A percentile compares a stretch with the other conserved stretches of the same genome.
phyloP scores from a whole-genome alignment of 2,797 vertebrate genomes.

The Parambassis ranga region DNA sequence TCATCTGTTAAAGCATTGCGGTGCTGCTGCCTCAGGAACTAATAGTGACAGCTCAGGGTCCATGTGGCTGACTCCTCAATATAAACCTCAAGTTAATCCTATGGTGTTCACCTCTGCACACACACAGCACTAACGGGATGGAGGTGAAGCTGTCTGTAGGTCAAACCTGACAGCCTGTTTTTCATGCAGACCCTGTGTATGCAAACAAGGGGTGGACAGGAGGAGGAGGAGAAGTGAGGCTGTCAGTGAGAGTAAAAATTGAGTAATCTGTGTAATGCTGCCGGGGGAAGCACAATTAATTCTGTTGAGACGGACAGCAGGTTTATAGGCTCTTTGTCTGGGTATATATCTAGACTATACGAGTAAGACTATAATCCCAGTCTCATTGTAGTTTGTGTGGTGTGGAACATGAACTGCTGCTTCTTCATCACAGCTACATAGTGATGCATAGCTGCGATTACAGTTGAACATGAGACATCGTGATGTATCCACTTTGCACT shows the following conservation, averaged over 20 bases:
- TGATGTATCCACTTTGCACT: neutral
- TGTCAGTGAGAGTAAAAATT: constrained; percentile 11
- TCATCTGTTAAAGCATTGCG: constrained; percentile 15
- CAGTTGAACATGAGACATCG: neutral
- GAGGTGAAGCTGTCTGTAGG: constrained; percentile 16
- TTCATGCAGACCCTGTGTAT: constrained; percentile 34
- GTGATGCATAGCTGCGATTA: neutral
- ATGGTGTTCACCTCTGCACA: neutral
- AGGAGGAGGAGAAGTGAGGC: neutral
- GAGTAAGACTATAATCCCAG: too few species aligned
- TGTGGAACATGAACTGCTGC: too few species aligned
- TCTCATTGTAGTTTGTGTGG: too few species aligned
- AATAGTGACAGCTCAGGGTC: constrained; percentile 29
- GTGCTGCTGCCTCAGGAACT: constrained; percentile 28
- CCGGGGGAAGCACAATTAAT: neutral
- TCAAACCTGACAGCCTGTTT: constrained; percentile 35
- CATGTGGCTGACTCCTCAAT: constrained; percentile 37
- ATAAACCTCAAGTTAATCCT: constrained; percentile 25
- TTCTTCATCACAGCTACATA: neutral
- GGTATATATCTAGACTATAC: too few species aligned
- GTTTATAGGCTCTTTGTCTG: too few species aligned
- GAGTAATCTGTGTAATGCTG: constrained; percentile 2
- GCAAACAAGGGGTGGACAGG: constrained; percentile 10
- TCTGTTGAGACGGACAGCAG: neutral
- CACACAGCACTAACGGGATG: neutral